Evolutionary conservation across 2,888 invertebrate species (phyloP).

Genomic region (Platycheirus rosarum): DNA sequence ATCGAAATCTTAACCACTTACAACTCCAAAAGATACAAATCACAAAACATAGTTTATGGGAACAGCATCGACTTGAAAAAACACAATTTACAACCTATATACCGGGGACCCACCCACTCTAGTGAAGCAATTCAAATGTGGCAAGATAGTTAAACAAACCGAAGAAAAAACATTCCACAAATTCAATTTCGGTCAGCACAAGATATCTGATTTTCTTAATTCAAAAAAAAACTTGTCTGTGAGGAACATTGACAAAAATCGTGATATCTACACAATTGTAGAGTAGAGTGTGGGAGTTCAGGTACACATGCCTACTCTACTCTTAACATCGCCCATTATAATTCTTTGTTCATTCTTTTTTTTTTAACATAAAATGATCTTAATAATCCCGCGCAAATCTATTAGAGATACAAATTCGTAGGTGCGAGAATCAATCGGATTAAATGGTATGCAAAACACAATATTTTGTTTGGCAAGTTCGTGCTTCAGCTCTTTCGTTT

Average conservation of each 20-base stretch:
- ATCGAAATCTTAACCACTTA: conserved; percentile 7
- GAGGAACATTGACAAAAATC: conserved; percentile 58
- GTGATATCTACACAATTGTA: conserved; percentile 12
- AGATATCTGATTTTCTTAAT: conserved; percentile 32
- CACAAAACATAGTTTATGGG: conserved; percentile 18
- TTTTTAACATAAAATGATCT: conserved; percentile 10
- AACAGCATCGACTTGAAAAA: conserved; percentile 33
- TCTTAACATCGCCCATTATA: conserved; percentile 45
- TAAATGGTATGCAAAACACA: neutral
- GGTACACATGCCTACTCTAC: conserved; percentile 42
- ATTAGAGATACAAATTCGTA: neutral
- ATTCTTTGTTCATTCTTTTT: conserved; percentile 43
- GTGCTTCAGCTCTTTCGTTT: conserved; percentile 63
- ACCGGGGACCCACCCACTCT: conserved; percentile 45
- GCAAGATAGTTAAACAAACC: conserved; percentile 25
- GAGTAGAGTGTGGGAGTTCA: conserved; percentile 58
- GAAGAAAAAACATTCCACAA: conserved; percentile 21
- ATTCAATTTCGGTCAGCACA: conserved; percentile 60
- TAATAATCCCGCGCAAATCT: conserved; percentile 57
- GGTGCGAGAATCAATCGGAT: conserved; percentile 44
- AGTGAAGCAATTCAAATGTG: conserved; percentile 59
- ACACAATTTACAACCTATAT: conserved; percentile 40
- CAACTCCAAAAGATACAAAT: conserved; percentile 35
- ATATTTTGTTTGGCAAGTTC: conserved; percentile 43
- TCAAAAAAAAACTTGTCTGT: no score